These are phyloP conservation scores for Pyrrhia umbra DNA, from an alignment of 2,888 invertebrate genomes.

Conservation along the genomic window DNA sequence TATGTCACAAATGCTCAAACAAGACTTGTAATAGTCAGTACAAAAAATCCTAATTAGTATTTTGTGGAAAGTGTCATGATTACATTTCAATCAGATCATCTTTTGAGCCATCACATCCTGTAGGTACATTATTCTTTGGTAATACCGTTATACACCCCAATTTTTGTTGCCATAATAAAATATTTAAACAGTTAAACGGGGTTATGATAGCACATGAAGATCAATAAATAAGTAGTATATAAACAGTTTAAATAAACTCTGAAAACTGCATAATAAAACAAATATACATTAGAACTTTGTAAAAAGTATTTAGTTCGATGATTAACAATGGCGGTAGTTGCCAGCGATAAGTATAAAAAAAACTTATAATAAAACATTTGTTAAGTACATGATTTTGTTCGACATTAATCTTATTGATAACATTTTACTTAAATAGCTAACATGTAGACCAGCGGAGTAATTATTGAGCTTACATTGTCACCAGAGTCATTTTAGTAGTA, in stretches of 20 bases:
- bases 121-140: slow-evolving; percentile 61
- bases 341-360: slow-evolving; percentile 19
- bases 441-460: slow-evolving; percentile 39
- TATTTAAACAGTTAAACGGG: slow-evolving; percentile 8
- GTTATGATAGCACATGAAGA: slow-evolving; percentile 6
- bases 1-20: neutral
- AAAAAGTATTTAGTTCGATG: slow-evolving; percentile 36
- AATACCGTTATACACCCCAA: slow-evolving; percentile 29
- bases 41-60: slow-evolving; percentile 43
- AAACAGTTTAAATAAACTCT: slow-evolving; percentile 4
- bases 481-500: slow-evolving; percentile 1
- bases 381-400: slow-evolving; percentile 55
- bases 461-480: slow-evolving; percentile 35
- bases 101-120: slow-evolving; percentile 58
- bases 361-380: slow-evolving; percentile 24
- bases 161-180: slow-evolving; percentile 18
- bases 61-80: slow-evolving; percentile 51
- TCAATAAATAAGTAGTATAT: slow-evolving; percentile 4
- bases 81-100: slow-evolving; percentile 51
- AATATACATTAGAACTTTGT: slow-evolving; percentile 4
- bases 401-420: slow-evolving; percentile 34
- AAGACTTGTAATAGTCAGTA: slow-evolving; percentile 3
- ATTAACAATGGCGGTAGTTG: slow-evolving; percentile 35
- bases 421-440: slow-evolving; percentile 43
- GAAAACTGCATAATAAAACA: slow-evolving; percentile 13